phyloP scores from a whole-genome alignment of 2,888 invertebrate genomes.

The Drosophila anomalata region DNA sequence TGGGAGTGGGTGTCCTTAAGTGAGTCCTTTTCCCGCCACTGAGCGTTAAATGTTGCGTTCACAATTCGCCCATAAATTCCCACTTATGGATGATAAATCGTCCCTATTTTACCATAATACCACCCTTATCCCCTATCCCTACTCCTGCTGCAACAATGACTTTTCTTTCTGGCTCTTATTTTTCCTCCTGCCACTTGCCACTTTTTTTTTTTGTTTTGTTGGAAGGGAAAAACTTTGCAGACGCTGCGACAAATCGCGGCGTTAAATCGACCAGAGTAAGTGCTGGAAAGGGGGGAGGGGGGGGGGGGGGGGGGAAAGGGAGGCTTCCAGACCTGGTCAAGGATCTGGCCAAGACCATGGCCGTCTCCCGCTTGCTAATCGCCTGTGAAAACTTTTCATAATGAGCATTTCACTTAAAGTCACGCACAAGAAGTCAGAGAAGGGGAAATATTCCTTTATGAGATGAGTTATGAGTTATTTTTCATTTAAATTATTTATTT shows the following conservation, averaged over 20 bases:
- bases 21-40: constrained; percentile 38
- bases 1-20: constrained; percentile 20
- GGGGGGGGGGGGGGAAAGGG: not conserved
- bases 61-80: constrained; percentile 82
- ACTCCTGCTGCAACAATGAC: constrained; percentile 38
- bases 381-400: constrained; percentile 65
- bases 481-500: no score
- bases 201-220: constrained; percentile 11
- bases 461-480: no score
- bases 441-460: not conserved
- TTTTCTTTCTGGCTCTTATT: not conserved
- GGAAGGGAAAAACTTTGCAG: constrained; percentile 73
- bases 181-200: not conserved
- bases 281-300: constrained; percentile 17
- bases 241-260: constrained; percentile 71
- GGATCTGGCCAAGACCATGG: constrained; percentile 31
- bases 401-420: constrained; percentile 59
- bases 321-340: constrained; percentile 29
- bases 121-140: not conserved
- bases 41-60: constrained; percentile 81
- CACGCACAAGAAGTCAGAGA: constrained; percentile 1
- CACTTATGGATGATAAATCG: constrained; percentile 72
- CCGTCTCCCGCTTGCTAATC: constrained; percentile 43
- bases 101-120: constrained; percentile 25
- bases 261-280: constrained; percentile 5